Conservation (phyloP, 2,888 invertebrate species). For the Rotaria magnacalcarata region DNA sequence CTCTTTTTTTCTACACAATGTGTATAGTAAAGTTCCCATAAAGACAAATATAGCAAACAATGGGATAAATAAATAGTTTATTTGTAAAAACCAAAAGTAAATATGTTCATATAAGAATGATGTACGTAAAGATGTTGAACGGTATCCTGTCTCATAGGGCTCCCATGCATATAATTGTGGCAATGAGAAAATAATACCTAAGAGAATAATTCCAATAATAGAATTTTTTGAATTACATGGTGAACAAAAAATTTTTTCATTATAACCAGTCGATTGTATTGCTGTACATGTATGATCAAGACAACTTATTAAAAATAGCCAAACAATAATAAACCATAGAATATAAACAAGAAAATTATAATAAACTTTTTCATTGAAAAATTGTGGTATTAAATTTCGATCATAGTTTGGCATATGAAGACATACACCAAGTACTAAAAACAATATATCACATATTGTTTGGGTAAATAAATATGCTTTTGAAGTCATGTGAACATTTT, state of each 20-base stretch:
- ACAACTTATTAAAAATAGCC: slow-evolving; percentile 6
- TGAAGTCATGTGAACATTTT: slow-evolving; percentile 10
- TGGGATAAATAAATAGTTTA: slow-evolving; percentile 23
- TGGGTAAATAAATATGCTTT: slow-evolving; percentile 27
- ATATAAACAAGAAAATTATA: background rate
- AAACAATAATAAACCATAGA: background rate
- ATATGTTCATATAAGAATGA: slow-evolving; percentile 36
- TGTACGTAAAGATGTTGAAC: background rate
- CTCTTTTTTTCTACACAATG: slow-evolving; percentile 35
- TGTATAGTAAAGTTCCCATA: background rate
- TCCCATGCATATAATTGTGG: slow-evolving; percentile 26
- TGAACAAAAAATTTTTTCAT: slow-evolving; percentile 33
- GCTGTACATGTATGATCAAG: slow-evolving; percentile 33
- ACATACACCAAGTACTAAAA: background rate
- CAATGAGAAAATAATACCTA: background rate
- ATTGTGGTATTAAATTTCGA: background rate
- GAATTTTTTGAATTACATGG: slow-evolving; percentile 14
- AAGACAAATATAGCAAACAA: slow-evolving; percentile 26
- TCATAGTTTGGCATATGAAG: background rate
- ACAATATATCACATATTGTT: slow-evolving; percentile 13
- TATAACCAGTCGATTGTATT: slow-evolving; percentile 27
- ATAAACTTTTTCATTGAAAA: slow-evolving; percentile 23
- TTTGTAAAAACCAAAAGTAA: slow-evolving; percentile 35
- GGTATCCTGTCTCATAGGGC: background rate
- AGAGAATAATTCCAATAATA: background rate